These are phyloP conservation scores for Patiria pectinifera DNA, from an alignment of 53 echinoderm and acorn worm genomes.

Conservation along the genomic window DNA sequence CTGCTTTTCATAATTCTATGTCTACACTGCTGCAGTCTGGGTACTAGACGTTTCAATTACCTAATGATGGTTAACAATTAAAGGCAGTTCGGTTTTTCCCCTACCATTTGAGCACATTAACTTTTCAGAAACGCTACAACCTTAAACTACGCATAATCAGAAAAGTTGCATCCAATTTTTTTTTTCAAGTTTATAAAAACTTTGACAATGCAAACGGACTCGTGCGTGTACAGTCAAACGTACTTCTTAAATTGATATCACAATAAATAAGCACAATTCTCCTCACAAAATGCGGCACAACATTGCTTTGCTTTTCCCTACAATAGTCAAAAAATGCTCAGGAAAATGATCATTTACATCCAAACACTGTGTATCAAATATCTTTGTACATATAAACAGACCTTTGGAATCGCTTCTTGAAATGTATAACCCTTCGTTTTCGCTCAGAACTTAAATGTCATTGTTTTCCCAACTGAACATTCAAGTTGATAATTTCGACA, in stretches of 20 bases:
- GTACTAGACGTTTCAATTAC: neutral
- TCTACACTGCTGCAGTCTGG: neutral
- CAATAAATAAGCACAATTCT: neutral
- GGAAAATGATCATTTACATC: slow-evolving; percentile 29
- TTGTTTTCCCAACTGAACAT: too few relatives aligned
- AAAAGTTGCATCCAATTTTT: too few relatives aligned
- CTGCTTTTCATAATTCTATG: neutral
- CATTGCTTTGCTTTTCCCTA: neutral
- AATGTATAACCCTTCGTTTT: neutral
- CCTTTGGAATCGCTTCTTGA: neutral
- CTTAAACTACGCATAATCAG: too few relatives aligned
- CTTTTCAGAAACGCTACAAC: too few relatives aligned
- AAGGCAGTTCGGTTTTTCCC: too few relatives aligned
- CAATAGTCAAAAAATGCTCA: slow-evolving; percentile 7
- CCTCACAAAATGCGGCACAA: neutral
- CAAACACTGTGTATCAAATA: slow-evolving; percentile 41
- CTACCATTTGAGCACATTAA: too few relatives aligned
- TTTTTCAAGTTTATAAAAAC: too few relatives aligned
- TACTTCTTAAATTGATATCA: neutral
- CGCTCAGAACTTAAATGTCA: neutral
- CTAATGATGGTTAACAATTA: too few relatives aligned
- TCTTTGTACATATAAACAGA: slow-evolving; percentile 55
- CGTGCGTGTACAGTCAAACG: neutral
- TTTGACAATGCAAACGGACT: too few relatives aligned
- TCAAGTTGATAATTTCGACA: too few relatives aligned